Conservation (phyloP, 2,888 invertebrate species). For the Ichneumoninae sp. region DNA sequence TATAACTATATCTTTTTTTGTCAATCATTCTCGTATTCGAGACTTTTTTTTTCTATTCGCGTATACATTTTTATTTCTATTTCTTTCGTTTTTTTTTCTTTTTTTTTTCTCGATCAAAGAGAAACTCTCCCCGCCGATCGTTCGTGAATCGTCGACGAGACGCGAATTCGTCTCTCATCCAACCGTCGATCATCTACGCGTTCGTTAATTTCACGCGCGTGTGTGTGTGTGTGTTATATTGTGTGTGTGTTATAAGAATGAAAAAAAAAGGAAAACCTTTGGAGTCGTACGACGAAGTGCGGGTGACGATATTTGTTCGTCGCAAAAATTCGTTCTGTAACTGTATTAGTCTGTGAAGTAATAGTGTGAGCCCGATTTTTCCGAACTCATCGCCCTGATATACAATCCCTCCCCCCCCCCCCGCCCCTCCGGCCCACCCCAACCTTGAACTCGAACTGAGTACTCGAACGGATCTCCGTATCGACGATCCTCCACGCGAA, state of each 20-base stretch:
- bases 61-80: conserved; percentile 10
- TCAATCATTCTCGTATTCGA: conserved; percentile 59
- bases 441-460: neutral
- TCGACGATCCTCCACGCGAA: neutral
- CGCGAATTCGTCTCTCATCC: conserved; percentile 16
- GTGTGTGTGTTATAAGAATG: neutral
- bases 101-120: conserved; percentile 21
- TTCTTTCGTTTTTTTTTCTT: conserved; percentile 14
- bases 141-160: conserved; percentile 17
- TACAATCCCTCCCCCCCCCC: neutral
- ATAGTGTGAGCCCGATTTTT: conserved; percentile 2
- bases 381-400: neutral
- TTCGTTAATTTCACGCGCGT: conserved; percentile 18
- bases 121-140: conserved; percentile 23
- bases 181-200: conserved; percentile 28
- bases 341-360: neutral
- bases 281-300: neutral
- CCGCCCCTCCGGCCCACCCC: neutral
- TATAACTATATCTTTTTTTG: conserved; percentile 66
- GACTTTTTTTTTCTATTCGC: conserved; percentile 56
- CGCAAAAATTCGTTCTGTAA: neutral
- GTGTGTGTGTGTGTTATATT: conserved; percentile 2
- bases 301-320: neutral
- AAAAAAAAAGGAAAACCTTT: neutral
- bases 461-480: neutral